Evolutionary conservation across 2,113 vertebrate species (phyloP), one percentile per base, ranked within the genome.

Genomic region (Poicephalus gulielmi): DNA sequence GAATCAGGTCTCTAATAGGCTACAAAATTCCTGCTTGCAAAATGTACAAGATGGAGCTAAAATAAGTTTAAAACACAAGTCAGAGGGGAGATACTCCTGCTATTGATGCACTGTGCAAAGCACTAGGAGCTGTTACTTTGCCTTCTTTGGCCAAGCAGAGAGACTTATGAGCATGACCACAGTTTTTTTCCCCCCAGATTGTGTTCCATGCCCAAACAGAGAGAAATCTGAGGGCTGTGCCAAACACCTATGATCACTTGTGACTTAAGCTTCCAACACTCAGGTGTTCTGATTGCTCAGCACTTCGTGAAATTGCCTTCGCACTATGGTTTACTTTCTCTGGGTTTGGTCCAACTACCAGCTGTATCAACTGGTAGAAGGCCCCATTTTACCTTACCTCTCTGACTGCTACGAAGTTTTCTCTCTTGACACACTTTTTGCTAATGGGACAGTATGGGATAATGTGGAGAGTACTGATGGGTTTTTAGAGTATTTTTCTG

Each of bases 391-490:
- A 71, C 28, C 28, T 73, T 31, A 31, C 6, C 35, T 80, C 30
- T 80, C 59, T 47, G 41, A 20, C 19, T 77, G n/a, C 28, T 86
- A 18, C 17, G 44, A 5, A 10, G 30, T 49, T 43, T 88, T 76
- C 13, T 80, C 5, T 43, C 39, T 70, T 75, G 30, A 70, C 30
- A 24, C 15, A 3, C 44, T 44, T 70, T 55, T 17, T 57, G 12
- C 35, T 84, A 31, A 46, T 71, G n/a, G n/a, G 25, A n/a, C 57
- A 55, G 9, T 23, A 17, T 43, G 43, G 17, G 46, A 49, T 68
- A 31, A 28, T 0, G 0, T 41, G 44, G 23, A 63, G 8, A 19
- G 15, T 44, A 6, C 13, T 80, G 83, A 41, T 30, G 13, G 4
- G 59, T 49, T 63, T 90, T 66, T 35, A 64, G 33, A 50, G 20